These are phyloP conservation scores for Rhingia campestris DNA, from an alignment of 2,888 invertebrate genomes.

Conservation along the genomic window DNA sequence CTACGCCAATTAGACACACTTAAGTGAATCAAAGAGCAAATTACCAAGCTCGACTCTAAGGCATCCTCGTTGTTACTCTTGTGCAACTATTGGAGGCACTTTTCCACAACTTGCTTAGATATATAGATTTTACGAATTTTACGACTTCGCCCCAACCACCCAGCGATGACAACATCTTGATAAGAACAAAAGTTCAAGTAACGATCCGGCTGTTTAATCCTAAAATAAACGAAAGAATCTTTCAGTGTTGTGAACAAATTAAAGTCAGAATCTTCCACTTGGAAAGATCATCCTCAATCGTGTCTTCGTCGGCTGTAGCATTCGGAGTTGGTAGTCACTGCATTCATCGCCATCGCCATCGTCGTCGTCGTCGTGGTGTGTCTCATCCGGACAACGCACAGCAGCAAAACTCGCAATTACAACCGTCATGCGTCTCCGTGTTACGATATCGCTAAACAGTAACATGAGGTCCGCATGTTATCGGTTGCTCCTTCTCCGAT, in stretches of 20 bases:
- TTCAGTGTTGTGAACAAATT: slow-evolving; percentile 73
- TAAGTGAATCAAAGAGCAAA: slow-evolving; percentile 55
- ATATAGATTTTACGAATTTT: slow-evolving; percentile 59
- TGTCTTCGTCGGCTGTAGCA: slow-evolving; percentile 21
- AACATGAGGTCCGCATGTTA: slow-evolving; percentile 74
- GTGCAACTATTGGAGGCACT: slow-evolving; percentile 21
- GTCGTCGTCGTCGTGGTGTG: slow-evolving; percentile 21
- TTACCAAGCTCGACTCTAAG: slow-evolving; percentile 17
- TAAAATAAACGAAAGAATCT: slow-evolving; percentile 68
- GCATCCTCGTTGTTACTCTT: neutral
- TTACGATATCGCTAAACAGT: slow-evolving; percentile 74
- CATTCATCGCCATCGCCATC: neutral
- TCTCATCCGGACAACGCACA: slow-evolving; percentile 59
- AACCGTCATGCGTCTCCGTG: slow-evolving; percentile 73
- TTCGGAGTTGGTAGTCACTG: slow-evolving; percentile 15
- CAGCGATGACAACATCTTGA: slow-evolving; percentile 69
- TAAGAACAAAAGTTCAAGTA: slow-evolving; percentile 71
- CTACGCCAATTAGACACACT: slow-evolving; percentile 47
- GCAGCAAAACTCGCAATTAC: slow-evolving; percentile 69
- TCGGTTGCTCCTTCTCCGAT: slow-evolving; percentile 74
- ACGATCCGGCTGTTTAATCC: slow-evolving; percentile 63
- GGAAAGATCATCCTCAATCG: slow-evolving; percentile 71
- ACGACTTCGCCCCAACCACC: slow-evolving; percentile 41
- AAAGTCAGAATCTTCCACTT: slow-evolving; percentile 68
- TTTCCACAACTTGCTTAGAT: slow-evolving; percentile 42